A percentile compares a stretch with the other conserved stretches of the same genome.
These are phyloP conservation scores for Crenichthys baileyi DNA, from an alignment of 2,797 vertebrate genomes.

Conservation along the genomic window DNA sequence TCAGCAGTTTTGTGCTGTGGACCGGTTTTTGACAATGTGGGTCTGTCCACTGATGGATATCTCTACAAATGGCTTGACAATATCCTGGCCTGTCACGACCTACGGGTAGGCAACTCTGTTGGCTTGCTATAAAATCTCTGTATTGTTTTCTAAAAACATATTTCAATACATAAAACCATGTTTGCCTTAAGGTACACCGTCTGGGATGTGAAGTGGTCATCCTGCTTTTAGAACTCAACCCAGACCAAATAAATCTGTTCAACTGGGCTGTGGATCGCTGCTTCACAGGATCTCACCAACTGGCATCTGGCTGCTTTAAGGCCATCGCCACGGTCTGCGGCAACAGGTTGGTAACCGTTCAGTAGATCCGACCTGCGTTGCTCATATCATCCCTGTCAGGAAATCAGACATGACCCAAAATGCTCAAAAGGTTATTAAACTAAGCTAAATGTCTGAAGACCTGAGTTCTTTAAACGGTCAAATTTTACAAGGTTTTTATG, in stretches of 20 bases:
- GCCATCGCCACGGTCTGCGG: slow-evolving; percentile 98
- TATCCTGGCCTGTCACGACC: slow-evolving; percentile 96
- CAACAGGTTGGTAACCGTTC: slow-evolving; percentile 86
- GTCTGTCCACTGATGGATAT: slow-evolving; percentile 96
- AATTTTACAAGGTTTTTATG: not conserved
- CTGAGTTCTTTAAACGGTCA: not conserved
- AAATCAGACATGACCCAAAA: not conserved
- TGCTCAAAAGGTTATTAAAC: not conserved
- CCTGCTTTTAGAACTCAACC: slow-evolving; percentile 94
- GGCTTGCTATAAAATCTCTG: not conserved
- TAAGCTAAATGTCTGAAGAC: too few species aligned
- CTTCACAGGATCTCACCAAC: slow-evolving; percentile 97
- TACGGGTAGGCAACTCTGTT: slow-evolving; percentile 83
- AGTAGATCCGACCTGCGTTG: not conserved
- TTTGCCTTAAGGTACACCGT: slow-evolving; percentile 88
- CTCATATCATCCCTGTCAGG: not conserved
- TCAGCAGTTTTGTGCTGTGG: slow-evolving; percentile 97
- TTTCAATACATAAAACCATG: slow-evolving; percentile 5
- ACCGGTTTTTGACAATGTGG: slow-evolving; percentile 98
- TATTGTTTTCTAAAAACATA: not conserved
- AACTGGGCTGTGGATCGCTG: slow-evolving; percentile 99
- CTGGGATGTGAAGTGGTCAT: slow-evolving; percentile 98
- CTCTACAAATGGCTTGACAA: slow-evolving; percentile 99
- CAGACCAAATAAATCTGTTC: slow-evolving; percentile 97
- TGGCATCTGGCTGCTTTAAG: slow-evolving; percentile 98